These are phyloP conservation scores for Coracias cyanogaster DNA, from an alignment of 2,797 vertebrate genomes.

Conservation along the genomic window DNA sequence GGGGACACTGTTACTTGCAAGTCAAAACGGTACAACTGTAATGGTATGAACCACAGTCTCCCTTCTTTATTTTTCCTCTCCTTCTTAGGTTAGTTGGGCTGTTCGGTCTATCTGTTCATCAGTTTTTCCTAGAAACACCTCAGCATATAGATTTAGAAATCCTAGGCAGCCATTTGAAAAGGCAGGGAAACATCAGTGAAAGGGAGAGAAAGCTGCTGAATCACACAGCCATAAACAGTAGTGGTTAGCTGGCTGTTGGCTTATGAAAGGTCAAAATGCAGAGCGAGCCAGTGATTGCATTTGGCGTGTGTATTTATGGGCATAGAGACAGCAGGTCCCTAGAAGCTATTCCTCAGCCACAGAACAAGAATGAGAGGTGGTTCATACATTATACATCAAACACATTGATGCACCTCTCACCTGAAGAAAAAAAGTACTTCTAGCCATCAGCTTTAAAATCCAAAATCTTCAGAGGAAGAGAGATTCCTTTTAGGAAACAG, in stretches of 20 bases:
- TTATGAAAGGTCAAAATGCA: background rate
- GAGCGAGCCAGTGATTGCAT: background rate
- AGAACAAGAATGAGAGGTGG: background rate
- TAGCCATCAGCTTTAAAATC: background rate
- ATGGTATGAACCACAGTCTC: background rate
- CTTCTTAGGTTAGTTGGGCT: background rate
- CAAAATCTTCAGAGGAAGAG: background rate
- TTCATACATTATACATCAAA: background rate
- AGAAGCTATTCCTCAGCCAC: background rate
- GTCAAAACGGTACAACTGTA: background rate
- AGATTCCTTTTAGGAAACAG: background rate
- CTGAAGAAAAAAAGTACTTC: background rate
- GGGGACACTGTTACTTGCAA: background rate
- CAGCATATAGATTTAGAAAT: background rate
- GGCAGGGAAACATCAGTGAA: background rate
- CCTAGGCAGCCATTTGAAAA: background rate
- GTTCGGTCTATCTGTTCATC: background rate
- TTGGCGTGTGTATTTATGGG: rapidly evolving
- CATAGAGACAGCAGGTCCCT: background rate
- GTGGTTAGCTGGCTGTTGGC: background rate
- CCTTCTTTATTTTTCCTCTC: background rate
- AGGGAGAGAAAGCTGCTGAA: background rate
- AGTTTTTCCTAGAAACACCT: background rate
- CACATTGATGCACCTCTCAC: background rate
- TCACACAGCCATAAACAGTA: background rate